Evolutionary conservation across 2,797 vertebrate genomes (phyloP).

Genomic region (Gallirallus australis): DNA sequence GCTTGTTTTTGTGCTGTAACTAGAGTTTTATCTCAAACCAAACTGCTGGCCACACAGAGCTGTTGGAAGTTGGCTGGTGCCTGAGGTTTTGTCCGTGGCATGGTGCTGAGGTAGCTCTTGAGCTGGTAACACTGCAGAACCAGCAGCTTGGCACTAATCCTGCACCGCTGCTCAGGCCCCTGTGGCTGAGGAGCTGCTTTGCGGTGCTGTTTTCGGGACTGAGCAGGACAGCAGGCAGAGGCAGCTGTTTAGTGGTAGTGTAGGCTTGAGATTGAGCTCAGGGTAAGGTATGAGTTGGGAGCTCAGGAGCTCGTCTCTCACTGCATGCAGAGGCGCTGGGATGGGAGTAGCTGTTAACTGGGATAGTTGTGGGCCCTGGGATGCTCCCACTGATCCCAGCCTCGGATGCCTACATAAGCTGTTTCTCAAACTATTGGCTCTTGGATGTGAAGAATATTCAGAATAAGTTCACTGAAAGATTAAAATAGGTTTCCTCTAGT

Average conservation of each 20-base stretch:
- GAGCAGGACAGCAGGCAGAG: background rate
- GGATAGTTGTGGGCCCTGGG: background rate
- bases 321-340: background rate
- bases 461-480: background rate
- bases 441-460: background rate
- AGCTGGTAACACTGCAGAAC: background rate
- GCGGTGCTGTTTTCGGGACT: background rate
- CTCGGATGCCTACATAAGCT: background rate
- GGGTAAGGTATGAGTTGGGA: background rate
- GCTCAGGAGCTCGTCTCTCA: background rate
- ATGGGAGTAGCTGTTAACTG: background rate
- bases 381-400: background rate
- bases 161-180: fast-evolving
- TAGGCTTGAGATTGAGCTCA: background rate
- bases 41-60: background rate
- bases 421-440: fast-evolving
- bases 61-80: background rate
- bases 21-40: background rate
- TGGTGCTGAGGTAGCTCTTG: background rate
- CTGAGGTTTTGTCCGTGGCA: background rate
- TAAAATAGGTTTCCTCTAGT: background rate
- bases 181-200: background rate
- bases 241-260: background rate
- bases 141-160: background rate
- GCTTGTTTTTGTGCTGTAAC: background rate